A percentile compares a stretch with the other conserved stretches of the same genome.
Conservation (phyloP, 1,140 invertebrate genomes). For the Drosophila insularis region DNA sequence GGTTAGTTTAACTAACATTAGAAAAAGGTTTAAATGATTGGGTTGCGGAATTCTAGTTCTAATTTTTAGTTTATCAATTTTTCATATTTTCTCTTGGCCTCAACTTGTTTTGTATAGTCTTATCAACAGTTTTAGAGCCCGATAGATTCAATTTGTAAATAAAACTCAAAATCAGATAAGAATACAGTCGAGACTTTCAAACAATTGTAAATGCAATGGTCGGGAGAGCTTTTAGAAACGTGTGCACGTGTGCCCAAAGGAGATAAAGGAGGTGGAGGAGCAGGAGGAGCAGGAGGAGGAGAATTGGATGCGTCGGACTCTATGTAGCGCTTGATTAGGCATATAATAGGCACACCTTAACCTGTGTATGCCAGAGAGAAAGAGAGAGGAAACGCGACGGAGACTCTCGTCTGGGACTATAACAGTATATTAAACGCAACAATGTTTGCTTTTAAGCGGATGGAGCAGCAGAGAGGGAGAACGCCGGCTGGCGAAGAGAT, state of each 20-base stretch:
- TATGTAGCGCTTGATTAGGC: slow-evolving; percentile 22
- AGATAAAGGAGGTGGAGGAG: background rate
- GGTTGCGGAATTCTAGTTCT: too few relatives aligned
- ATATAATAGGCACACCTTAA: background rate
- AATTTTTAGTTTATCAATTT: background rate
- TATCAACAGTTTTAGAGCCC: slow-evolving; percentile 30
- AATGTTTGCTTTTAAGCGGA: slow-evolving; percentile 45
- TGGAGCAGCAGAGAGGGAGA: background rate
- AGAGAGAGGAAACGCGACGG: background rate
- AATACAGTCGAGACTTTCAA: slow-evolving; percentile 21
- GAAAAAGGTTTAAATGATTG: too few relatives aligned
- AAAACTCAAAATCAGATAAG: slow-evolving; percentile 67
- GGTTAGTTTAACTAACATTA: too few relatives aligned
- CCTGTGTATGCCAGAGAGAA: background rate
- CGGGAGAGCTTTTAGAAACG: slow-evolving; percentile 27
- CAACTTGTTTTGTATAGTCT: slow-evolving; percentile 24
- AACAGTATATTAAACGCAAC: slow-evolving; percentile 76
- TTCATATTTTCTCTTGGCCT: slow-evolving; percentile 12
- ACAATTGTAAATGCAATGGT: slow-evolving; percentile 18
- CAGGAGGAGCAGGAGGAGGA: background rate
- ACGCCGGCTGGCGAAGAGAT: background rate
- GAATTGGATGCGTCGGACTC: background rate
- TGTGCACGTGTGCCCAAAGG: slow-evolving; percentile 34
- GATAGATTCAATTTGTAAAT: slow-evolving; percentile 64
- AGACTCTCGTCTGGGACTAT: slow-evolving; percentile 29